Conservation (phyloP, 2,888 invertebrate species). For the Tenthredo distinguenda region DNA sequence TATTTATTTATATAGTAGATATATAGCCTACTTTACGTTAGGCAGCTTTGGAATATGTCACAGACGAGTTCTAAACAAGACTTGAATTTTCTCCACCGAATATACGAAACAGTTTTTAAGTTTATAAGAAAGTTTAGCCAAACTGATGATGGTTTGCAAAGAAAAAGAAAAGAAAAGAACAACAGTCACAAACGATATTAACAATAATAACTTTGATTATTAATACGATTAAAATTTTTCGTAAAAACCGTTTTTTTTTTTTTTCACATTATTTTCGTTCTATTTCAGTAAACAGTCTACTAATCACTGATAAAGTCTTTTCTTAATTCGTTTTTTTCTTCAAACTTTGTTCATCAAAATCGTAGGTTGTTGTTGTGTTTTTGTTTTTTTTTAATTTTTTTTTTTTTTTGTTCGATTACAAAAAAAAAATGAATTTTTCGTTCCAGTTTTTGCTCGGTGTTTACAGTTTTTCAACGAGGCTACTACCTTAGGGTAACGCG, state of each 20-base stretch:
- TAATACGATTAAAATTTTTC: not conserved
- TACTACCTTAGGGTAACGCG: conserved; percentile 72
- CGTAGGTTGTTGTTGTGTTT: not conserved
- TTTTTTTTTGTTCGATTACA: not conserved
- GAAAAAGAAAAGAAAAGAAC: conserved; percentile 1
- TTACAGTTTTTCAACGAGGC: conserved; percentile 61
- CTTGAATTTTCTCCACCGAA: conserved; percentile 1
- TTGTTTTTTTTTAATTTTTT: not conserved
- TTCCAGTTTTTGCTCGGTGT: conserved; percentile 54
- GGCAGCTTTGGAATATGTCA: conserved; percentile 52
- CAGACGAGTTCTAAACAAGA: conserved; percentile 39
- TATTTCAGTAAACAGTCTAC: not conserved
- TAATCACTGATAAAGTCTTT: not conserved
- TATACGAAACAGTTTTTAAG: not conserved
- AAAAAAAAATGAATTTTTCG: conserved; percentile 12
- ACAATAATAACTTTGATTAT: not conserved
- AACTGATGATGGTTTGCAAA: not conserved
- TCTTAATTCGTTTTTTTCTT: not conserved
- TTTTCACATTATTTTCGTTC: not conserved
- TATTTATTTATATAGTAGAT: not conserved
- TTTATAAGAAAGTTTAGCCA: not conserved
- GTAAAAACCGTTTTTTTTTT: not conserved
- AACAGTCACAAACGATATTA: not conserved
- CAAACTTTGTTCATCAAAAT: not conserved
- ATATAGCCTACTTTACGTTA: conserved; percentile 39